phyloP scores from a whole-genome alignment of 2,888 invertebrate species.

The Stenoptilia bipunctidactyla region DNA sequence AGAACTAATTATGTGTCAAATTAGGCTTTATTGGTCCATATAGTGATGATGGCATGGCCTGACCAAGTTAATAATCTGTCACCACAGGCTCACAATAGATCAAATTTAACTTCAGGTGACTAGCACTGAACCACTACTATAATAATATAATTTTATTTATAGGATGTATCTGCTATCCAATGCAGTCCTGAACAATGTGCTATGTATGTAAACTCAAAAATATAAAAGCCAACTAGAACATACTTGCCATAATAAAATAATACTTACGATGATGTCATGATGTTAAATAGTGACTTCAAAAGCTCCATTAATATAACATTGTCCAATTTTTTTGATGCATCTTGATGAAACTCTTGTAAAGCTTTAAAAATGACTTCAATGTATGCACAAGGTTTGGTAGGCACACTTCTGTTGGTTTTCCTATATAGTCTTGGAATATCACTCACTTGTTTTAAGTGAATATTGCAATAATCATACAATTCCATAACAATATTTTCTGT shows the following conservation, averaged over 20 bases:
- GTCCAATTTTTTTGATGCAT: slow-evolving; percentile 47
- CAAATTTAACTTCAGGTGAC: no score
- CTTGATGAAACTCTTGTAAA: slow-evolving; percentile 69
- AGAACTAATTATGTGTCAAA: no score
- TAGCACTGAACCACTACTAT: no score
- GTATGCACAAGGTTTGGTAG: slow-evolving; percentile 85
- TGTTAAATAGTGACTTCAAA: slow-evolving; percentile 51
- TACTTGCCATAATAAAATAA: slow-evolving; percentile 2
- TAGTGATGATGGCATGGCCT: no score
- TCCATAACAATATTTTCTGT: slow-evolving; percentile 51
- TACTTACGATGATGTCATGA: slow-evolving; percentile 71
- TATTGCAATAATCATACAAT: slow-evolving; percentile 52
- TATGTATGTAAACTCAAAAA: not conserved
- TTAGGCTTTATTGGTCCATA: no score
- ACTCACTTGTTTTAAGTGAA: slow-evolving; percentile 83
- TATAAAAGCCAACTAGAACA: not conserved
- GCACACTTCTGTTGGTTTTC: slow-evolving; percentile 90
- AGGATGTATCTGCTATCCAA: no score
- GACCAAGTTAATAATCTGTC: no score
- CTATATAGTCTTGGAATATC: slow-evolving; percentile 95
- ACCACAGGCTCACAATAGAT: no score
- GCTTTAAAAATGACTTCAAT: slow-evolving; percentile 76
- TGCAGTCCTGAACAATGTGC: no score
- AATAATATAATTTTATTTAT: no score
- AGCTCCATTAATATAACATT: slow-evolving; percentile 38